Evolutionary conservation across 2,888 invertebrate species (phyloP).

Genomic region (Oscheius sp.): DNA sequence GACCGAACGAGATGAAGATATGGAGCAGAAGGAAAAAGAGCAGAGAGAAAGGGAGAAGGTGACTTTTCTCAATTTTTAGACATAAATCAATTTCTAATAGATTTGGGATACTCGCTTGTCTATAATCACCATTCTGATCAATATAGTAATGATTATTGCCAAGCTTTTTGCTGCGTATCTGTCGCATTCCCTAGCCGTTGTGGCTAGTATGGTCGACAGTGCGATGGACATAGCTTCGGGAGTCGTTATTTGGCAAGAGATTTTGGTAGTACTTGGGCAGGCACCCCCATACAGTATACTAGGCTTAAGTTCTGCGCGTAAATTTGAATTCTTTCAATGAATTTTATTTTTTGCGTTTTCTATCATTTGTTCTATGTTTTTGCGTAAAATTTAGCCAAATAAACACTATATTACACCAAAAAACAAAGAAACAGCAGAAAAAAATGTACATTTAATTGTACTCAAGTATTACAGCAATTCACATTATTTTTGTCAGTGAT

Average conservation of each 20-base stretch:
- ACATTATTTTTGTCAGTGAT: too few species aligned
- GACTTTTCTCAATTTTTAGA: background rate
- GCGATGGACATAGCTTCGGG: conserved; percentile 72
- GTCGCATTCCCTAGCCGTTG: conserved; percentile 72
- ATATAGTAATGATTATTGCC: conserved; percentile 47
- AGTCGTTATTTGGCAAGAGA: conserved; percentile 71
- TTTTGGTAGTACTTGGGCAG: too few species aligned
- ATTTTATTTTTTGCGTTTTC: too few species aligned
- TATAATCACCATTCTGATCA: conserved; percentile 48
- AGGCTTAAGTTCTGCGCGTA: too few species aligned
- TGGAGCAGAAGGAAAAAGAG: background rate
- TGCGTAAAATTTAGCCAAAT: too few species aligned
- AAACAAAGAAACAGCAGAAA: too few species aligned
- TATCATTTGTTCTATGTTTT: too few species aligned
- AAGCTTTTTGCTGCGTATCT: conserved; percentile 70
- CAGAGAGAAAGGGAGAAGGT: conserved; percentile 14
- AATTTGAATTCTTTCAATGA: too few species aligned
- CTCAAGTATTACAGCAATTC: too few species aligned
- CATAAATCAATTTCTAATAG: conserved; percentile 11
- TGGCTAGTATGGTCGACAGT: conserved; percentile 72
- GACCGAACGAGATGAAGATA: conserved; percentile 25
- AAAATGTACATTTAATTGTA: too few species aligned
- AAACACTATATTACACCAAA: too few species aligned
- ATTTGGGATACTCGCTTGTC: conserved; percentile 51
- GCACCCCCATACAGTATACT: too few species aligned